Conservation (phyloP, 2,888 invertebrate genomes). For the Tinea semifulvella region DNA sequence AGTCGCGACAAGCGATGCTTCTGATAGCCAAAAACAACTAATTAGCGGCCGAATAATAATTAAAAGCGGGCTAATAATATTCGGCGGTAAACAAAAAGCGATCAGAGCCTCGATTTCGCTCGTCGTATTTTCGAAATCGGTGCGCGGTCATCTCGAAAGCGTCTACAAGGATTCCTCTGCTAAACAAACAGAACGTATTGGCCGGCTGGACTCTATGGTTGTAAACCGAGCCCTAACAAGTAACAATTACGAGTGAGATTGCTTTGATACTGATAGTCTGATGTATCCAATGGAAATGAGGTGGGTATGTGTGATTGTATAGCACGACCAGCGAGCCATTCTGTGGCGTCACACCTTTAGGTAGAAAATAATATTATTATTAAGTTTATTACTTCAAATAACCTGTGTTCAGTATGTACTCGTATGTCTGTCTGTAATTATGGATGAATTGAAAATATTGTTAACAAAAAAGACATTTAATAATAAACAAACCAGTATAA, state of each 20-base stretch:
- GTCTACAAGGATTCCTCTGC: slow-evolving; percentile 16
- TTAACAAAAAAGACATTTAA: no score
- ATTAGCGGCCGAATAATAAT: slow-evolving; percentile 51
- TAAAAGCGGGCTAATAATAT: slow-evolving; percentile 43
- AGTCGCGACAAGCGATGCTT: slow-evolving; percentile 14
- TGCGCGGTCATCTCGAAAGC: slow-evolving; percentile 40
- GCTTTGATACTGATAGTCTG: background rate
- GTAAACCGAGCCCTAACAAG: slow-evolving; percentile 2
- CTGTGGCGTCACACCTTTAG: slow-evolving; percentile 23
- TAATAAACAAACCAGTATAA: no score
- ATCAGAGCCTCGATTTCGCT: slow-evolving; percentile 50
- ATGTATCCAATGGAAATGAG: background rate
- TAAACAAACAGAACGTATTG: background rate
- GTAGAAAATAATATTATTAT: slow-evolving; percentile 12
- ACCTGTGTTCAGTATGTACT: no score
- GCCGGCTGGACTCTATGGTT: background rate
- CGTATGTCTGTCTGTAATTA: no score
- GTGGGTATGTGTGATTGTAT: slow-evolving; percentile 21
- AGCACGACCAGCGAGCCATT: slow-evolving; percentile 24
- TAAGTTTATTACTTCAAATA: background rate
- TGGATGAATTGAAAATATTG: no score
- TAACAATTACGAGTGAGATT: background rate
- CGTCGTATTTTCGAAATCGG: slow-evolving; percentile 62
- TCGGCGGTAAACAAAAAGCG: slow-evolving; percentile 43
- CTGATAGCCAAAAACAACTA: slow-evolving; percentile 29